Percentiles rank a stretch among this genome's conserved stretches.
These are phyloP conservation scores for Podarcis cretensis DNA, from an alignment of 2,113 vertebrate genomes.

Conservation along the genomic window DNA sequence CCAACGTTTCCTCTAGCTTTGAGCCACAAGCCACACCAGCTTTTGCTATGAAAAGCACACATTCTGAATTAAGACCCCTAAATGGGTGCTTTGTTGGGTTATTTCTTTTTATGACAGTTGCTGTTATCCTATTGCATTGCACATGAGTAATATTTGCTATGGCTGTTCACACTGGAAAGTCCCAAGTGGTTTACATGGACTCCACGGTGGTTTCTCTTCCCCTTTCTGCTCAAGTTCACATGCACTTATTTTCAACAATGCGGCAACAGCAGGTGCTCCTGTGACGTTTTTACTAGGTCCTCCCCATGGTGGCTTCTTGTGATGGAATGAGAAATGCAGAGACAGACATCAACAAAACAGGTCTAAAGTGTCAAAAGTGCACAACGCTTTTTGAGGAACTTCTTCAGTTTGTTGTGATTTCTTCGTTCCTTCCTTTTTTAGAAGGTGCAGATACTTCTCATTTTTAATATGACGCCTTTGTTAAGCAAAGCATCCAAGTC, in stretches of 20 bases:
- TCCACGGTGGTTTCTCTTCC: not conserved
- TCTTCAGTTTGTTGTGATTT: not conserved
- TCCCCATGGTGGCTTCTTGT: not conserved
- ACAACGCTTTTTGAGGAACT: not conserved
- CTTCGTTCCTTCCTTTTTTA: no score
- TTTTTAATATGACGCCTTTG: not conserved
- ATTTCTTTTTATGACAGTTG: not conserved
- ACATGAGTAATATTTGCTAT: not conserved
- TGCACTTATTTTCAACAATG: not conserved
- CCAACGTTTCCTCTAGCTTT: not conserved
- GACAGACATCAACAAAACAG: fast-evolving
- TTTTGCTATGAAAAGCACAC: not conserved
- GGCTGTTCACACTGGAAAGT: not conserved
- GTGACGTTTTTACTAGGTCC: not conserved
- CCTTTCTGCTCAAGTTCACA: not conserved
- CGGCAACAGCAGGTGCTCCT: not conserved
- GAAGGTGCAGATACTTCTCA: not conserved
- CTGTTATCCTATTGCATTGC: not conserved
- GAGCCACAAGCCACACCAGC: not conserved
- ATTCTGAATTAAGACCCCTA: not conserved
- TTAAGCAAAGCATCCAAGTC: not conserved
- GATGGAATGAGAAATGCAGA: not conserved
- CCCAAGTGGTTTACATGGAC: not conserved
- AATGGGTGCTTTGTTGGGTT: not conserved
- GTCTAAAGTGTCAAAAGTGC: not conserved